These are phyloP conservation scores for Halcyon senegalensis DNA, from an alignment of 2,113 vertebrate genomes.

Conservation along the genomic window DNA sequence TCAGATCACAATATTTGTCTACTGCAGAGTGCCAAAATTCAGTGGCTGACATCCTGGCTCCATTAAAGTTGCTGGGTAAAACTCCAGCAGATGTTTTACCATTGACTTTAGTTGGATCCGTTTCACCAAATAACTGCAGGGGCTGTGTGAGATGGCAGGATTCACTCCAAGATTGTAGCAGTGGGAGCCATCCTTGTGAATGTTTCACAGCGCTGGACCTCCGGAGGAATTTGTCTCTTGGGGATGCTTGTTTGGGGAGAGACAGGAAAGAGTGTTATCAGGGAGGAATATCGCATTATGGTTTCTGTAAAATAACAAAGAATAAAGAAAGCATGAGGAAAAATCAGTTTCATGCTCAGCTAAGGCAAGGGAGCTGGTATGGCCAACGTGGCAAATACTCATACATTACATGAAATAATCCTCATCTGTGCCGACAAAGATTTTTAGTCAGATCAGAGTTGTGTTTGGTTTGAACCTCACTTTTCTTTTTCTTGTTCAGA, in stretches of 20 bases:
- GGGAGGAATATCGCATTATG: neutral
- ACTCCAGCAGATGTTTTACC: conserved; percentile 69
- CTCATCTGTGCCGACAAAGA: neutral
- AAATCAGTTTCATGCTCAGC: neutral
- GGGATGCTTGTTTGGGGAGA: conserved; percentile 7
- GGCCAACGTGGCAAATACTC: neutral
- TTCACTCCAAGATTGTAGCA: conserved; percentile 12
- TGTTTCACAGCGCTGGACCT: conserved; percentile 35
- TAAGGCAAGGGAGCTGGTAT: neutral
- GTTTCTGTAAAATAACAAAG: neutral
- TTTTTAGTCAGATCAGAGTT: neutral
- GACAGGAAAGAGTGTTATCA: neutral
- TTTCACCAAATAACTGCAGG: conserved; percentile 60
- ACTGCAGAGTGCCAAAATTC: conserved; percentile 56
- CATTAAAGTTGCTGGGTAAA: conserved; percentile 63
- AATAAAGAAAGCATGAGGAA: neutral
- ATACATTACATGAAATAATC: neutral
- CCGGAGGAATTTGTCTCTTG: conserved; percentile 24
- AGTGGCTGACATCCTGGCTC: conserved; percentile 64
- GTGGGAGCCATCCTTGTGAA: conserved; percentile 56
- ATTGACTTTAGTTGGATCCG: conserved; percentile 54
- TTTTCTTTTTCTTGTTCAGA: neutral
- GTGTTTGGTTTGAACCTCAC: neutral
- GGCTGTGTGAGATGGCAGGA: conserved; percentile 54
- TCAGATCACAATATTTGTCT: conserved; percentile 65